These are phyloP conservation scores for Euura saliciscinereae DNA, from an alignment of 1,140 invertebrate species.

Conservation along the genomic window DNA sequence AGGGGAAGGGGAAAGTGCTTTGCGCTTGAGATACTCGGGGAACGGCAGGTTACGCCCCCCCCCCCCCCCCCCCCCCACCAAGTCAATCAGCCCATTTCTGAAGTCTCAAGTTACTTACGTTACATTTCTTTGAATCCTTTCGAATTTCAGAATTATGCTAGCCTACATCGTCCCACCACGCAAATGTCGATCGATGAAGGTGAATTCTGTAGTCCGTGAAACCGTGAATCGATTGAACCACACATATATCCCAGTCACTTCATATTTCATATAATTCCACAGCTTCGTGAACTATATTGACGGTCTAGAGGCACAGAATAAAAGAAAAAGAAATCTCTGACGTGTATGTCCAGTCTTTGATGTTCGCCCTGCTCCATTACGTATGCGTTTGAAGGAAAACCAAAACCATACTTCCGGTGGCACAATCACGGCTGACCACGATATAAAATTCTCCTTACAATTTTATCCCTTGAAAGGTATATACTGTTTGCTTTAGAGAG, in stretches of 20 bases:
- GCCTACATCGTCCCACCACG: background rate
- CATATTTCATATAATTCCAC: background rate
- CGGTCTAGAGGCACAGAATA: background rate
- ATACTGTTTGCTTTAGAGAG: too few species aligned
- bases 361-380: background rate
- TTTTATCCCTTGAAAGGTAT: too few species aligned
- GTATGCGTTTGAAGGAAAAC: background rate
- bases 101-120: background rate
- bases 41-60: too few species aligned
- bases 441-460: background rate
- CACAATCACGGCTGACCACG: background rate
- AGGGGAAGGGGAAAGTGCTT: too few species aligned
- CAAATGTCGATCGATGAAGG: slow-evolving; percentile 2
- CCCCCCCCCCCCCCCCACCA: slow-evolving; percentile 12
- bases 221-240: background rate
- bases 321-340: background rate
- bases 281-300: background rate
- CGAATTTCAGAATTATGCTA: slow-evolving; percentile 2
- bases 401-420: background rate
- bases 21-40: too few species aligned
- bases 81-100: slow-evolving; percentile 21
- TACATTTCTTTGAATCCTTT: slow-evolving; percentile 5
- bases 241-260: background rate
- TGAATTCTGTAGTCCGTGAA: background rate
- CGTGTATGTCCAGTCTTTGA: background rate